These are phyloP conservation scores for Cephus pygmeus DNA, from an alignment of 2,888 invertebrate species.

Conservation along the genomic window DNA sequence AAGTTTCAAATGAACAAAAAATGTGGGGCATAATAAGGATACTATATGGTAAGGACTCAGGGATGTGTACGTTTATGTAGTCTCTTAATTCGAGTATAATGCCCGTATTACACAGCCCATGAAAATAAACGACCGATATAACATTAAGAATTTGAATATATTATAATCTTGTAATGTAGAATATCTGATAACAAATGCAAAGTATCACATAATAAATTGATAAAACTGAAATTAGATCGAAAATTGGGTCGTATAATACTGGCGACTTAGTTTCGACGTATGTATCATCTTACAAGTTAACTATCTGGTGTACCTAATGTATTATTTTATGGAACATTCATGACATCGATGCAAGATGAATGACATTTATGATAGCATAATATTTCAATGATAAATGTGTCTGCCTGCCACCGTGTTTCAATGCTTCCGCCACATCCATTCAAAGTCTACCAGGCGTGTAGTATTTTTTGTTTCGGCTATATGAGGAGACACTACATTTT, in stretches of 20 bases:
- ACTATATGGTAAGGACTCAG: background rate
- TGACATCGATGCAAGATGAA: background rate
- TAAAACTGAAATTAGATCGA: background rate
- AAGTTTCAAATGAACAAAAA: background rate
- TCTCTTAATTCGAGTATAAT: background rate
- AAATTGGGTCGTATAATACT: background rate
- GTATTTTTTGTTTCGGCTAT: background rate
- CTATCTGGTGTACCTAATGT: background rate
- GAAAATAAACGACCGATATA: background rate
- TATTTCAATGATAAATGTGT: background rate
- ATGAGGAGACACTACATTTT: background rate
- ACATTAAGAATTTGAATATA: too few relatives aligned
- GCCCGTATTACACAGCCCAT: background rate
- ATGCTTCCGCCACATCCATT: slow-evolving; percentile 18
- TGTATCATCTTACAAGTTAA: background rate
- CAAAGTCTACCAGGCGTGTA: background rate
- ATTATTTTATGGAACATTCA: background rate
- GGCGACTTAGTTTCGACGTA: background rate
- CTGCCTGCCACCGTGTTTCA: background rate
- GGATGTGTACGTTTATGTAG: background rate
- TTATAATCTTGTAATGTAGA: background rate
- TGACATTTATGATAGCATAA: too few relatives aligned
- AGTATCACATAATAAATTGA: background rate
- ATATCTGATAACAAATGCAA: background rate
- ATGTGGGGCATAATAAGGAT: background rate